phyloP scores from a whole-genome alignment of 2,797 vertebrate species.

The Protosalanx chinensis region DNA sequence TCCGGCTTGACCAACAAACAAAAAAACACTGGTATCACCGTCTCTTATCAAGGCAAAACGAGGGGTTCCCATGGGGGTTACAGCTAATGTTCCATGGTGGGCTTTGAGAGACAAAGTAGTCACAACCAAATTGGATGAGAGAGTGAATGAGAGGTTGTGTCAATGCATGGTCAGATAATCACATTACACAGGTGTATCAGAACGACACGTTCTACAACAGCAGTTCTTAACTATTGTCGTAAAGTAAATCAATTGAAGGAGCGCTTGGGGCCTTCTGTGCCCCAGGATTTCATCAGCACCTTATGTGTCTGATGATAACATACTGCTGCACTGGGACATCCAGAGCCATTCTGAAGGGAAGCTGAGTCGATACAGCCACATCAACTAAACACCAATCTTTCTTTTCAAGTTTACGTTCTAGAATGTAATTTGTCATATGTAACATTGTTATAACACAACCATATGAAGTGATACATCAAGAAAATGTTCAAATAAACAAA shows the following conservation, averaged over 20 bases:
- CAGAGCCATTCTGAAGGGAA: neutral
- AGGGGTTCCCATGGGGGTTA: neutral
- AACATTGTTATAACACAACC: neutral
- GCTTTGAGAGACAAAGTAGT: neutral
- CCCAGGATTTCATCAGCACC: neutral
- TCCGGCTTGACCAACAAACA: too few species aligned
- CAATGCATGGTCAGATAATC: constrained; percentile 11
- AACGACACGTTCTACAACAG: constrained; percentile 14
- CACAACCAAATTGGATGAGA: too few species aligned
- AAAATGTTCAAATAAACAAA: neutral
- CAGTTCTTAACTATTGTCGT: constrained; percentile 1
- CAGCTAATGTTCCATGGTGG: neutral
- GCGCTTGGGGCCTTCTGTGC: neutral
- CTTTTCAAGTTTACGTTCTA: neutral
- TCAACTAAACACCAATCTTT: neutral
- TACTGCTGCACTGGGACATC: neutral
- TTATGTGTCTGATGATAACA: constrained; percentile 3
- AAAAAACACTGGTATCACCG: neutral
- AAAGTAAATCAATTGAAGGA: neutral
- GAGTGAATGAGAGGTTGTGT: neutral
- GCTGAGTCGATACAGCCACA: neutral
- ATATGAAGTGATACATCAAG: neutral
- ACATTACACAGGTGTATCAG: constrained; percentile 17
- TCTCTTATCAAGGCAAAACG: neutral
- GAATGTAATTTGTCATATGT: neutral